Conservation (phyloP, 2,797 vertebrate genomes). For the Lophius americanus region DNA sequence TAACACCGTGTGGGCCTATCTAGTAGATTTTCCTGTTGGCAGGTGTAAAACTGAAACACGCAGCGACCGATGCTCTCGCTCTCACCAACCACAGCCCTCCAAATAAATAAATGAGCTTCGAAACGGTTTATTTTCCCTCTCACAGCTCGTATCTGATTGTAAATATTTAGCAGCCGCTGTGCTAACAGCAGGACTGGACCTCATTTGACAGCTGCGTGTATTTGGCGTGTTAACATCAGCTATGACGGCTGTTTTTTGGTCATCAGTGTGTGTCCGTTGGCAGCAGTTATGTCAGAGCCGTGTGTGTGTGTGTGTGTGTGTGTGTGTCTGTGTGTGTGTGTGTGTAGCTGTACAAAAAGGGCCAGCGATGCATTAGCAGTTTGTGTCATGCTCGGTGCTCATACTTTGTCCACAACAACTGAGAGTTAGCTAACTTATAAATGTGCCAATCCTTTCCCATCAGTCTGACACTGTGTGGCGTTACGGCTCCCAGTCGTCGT, state of each 20-base stretch:
- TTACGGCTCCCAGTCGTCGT: constrained; percentile 94
- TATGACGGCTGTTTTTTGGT: constrained; percentile 48
- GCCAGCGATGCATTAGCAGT: constrained; percentile 45
- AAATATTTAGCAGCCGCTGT: constrained; percentile 48
- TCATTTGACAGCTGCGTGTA: constrained; percentile 38
- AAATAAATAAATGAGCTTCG: constrained; percentile 49
- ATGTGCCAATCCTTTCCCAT: constrained; percentile 19
- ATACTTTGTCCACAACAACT: constrained; percentile 40
- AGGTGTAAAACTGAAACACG: constrained; percentile 32
- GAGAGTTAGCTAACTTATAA: constrained; percentile 52
- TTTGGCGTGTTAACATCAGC: constrained; percentile 46
- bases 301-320: constrained; percentile 45
- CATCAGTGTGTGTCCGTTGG: constrained; percentile 45
- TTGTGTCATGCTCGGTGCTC: constrained; percentile 48
- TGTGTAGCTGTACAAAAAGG: constrained; percentile 46
- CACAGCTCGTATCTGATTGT: constrained; percentile 46
- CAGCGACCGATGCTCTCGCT: constrained; percentile 25
- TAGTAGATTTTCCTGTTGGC: constrained; percentile 31
- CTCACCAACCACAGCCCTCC: constrained; percentile 28
- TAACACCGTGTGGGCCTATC: constrained; percentile 25
- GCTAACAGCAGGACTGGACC: constrained; percentile 44
- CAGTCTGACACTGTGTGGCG: background rate
- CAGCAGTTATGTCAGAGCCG: constrained; percentile 48
- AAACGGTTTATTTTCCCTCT: constrained; percentile 44
- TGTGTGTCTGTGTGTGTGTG: constrained; percentile 47